Base-by-base conservation (phyloP, 1,140 invertebrate genomes). In the Drosophila elegans region DNA sequence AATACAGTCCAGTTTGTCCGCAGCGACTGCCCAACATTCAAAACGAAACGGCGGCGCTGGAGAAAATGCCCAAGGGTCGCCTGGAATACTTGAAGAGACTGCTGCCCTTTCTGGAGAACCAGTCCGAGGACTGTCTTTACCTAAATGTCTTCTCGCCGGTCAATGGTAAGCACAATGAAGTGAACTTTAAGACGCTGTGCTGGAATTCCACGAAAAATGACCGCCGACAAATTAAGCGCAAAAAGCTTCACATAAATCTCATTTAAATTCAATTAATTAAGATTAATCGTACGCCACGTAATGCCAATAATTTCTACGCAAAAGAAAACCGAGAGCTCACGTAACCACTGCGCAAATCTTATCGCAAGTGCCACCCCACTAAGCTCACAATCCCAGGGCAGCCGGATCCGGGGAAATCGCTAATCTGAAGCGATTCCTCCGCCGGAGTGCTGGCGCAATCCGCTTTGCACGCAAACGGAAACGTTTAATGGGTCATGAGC, bases 41-140 rank as follows among this genome's bases (percentile, higher is more conserved):
- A 36, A 97, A 97, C 92, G 97, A 97, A 92, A 96, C 97, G 1
- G 95, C 96, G 4, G 95, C 96, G 1, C 92, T 98, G 57, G 95
- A 96, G 76, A 95, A 95, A 57, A 98, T 98, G 96, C 98, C 98
- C 3, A 96, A 96, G 85, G 97, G 97, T n/a, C 94, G 97, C 11
- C 93, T 98, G 46, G 96, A 98, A 80, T 97, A 97, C 88, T 93
- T 99, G 27, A 95, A 96, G 76, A 94, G 97, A 79, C 93, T 99
- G 54, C 92, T 97, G 72, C 97, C 97, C 5, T 95, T 96, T 92
- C 93, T 99, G 56, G 95, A 95, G 82, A 97, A 98, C 89, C 98
- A 99, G 93, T 97, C 96, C 80, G 98, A 99, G 94, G 98, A 99
- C 93, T 99, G 98, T 90, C 94, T 99, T 27, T 98, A 98, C 92